Conservation (phyloP, 2,888 invertebrate species). For the Mystacides longicornis region DNA sequence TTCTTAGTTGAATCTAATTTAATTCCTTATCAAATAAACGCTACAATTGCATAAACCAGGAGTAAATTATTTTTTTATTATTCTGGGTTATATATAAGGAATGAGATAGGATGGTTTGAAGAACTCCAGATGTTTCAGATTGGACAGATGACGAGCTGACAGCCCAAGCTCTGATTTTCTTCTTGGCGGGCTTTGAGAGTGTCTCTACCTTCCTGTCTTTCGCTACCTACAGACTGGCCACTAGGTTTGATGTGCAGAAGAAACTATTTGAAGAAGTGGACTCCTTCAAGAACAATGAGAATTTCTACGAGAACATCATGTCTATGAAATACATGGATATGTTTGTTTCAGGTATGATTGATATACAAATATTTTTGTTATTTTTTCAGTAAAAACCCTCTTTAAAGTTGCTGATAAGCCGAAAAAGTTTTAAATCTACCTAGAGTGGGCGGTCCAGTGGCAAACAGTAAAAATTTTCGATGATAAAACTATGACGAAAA, state of each 20-base stretch:
- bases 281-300: not conserved
- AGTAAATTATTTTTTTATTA: too few species aligned
- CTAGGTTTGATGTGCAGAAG: conserved; percentile 13
- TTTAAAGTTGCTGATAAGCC: too few species aligned
- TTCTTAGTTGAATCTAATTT: too few species aligned
- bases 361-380: not conserved
- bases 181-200: conserved; percentile 20
- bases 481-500: too few species aligned
- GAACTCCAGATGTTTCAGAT: conserved; percentile 6
- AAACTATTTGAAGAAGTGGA: conserved; percentile 15
- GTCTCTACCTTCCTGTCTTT: conserved; percentile 12
- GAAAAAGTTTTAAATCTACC: too few species aligned
- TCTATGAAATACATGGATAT: conserved; percentile 3
- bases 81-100: too few species aligned
- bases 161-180: conserved; percentile 18
- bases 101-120: too few species aligned
- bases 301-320: conserved; percentile 13
- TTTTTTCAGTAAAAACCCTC: too few species aligned
- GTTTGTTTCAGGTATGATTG: conserved; percentile 2
- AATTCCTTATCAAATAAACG: too few species aligned
- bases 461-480: too few species aligned
- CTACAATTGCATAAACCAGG: too few species aligned
- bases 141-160: conserved; percentile 21
- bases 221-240: conserved; percentile 16
- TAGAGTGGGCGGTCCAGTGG: too few species aligned